Evolutionary conservation across 2,113 vertebrate species (phyloP), one percentile per base, ranked within the genome.

Genomic region (Megaleporinus macrocephalus): DNA sequence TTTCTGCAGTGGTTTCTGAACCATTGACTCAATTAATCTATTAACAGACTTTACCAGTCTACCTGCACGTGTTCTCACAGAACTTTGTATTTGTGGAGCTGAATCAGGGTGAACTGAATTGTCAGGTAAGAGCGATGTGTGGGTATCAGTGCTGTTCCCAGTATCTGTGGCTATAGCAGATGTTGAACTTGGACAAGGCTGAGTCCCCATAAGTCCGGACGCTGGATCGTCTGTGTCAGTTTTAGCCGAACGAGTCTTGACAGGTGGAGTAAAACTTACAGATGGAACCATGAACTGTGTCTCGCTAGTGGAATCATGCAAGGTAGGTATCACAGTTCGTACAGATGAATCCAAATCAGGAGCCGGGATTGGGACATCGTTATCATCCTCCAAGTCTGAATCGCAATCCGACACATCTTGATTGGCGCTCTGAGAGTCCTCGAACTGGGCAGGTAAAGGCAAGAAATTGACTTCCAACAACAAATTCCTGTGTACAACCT

Each of bases 401-500:
- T 55, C 51, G 7, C 36, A 36, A 7, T 36, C 36, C 36, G 36
- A 36, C 36, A 36, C 36, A 36, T 36, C n/a, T n/a, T n/a, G 7
- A 55, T 3, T 11, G 18, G 51, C 51, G 13, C 13, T 55, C 12
- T 55, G 3, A 13, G 3, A 3, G 18, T 55, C 51, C 51, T 55
- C 13, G 12, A 13, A 20, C 12, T 55, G 51, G 20, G 6, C 63
- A 65, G 65, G 59, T 20, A 79, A 27, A 3, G 76, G 82, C 27
- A 84, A 59, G 47, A 79, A 84, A 20, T 74, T 79, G 15, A 84
- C 82, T 18, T 74, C 82, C 70, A 84, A 27, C 29, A 83, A 24
- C 14, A 79, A 44, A 66, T 84, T 84, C 59, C 82, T 66, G 62
- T 84, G 82, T 7, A 79, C 61, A 18, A 74, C 49, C 44, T 18